phyloP scores from a whole-genome alignment of 2,797 vertebrate species.

The Pteronotus mesoamericanus region DNA sequence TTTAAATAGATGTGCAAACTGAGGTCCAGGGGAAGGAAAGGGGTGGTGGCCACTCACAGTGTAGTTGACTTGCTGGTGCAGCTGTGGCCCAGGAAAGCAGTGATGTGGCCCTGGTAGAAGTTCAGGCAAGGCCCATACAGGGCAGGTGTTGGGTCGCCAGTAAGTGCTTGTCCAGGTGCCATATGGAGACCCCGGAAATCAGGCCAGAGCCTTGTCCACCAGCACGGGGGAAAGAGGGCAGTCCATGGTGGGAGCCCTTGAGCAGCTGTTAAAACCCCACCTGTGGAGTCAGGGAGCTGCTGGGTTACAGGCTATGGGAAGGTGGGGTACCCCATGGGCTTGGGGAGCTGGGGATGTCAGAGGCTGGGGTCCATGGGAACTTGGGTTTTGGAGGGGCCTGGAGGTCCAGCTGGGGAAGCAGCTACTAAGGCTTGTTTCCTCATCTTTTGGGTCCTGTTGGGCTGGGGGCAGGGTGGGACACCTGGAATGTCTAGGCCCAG shows the following conservation, averaged over 20 bases:
- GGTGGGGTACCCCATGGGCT: neutral
- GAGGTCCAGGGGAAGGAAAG: accelerated
- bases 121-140: constrained; percentile 91
- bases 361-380: neutral
- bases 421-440: neutral
- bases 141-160: constrained; percentile 83
- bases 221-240: constrained; percentile 77
- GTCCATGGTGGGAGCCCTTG: accelerated
- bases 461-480: constrained; percentile 59
- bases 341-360: neutral
- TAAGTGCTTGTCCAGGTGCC: constrained; percentile 91
- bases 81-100: constrained; percentile 93
- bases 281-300: neutral
- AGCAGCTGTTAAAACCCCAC: no score
- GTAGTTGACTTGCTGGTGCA: constrained; percentile 95
- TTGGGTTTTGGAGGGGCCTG: neutral
- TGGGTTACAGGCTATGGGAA: neutral
- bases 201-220: constrained; percentile 86
- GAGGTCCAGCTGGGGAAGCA: neutral
- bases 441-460: neutral
- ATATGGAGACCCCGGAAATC: constrained; percentile 85
- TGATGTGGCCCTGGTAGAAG: constrained; percentile 94
- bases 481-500: constrained; percentile 80
- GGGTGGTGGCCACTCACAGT: constrained; percentile 82
- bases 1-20: neutral